Evolutionary conservation across 2,797 vertebrate genomes (phyloP), one percentile per base, ranked within the genome.

Genomic region (Spinus olivaceus): DNA sequence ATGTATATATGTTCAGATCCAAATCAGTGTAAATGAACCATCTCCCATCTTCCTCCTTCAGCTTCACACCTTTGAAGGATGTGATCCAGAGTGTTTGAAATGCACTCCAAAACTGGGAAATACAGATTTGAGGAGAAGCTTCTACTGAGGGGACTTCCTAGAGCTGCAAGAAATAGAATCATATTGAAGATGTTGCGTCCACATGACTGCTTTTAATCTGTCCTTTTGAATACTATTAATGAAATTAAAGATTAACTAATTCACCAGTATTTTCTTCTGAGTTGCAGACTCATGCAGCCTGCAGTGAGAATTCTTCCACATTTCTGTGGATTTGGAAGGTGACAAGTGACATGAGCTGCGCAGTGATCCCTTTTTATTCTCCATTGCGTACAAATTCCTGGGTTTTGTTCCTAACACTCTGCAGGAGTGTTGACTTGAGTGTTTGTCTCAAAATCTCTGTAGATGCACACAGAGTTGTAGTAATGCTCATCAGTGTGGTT

Each of bases 81-180:
- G 65, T 84, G 66, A 47, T 42, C 23, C 54, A 46, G 33, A 30
- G 69, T 37, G 33, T 88, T 84, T 76, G 60, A 95, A 92, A 85
- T 71, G 32, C 32, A 27, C 25, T 87, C 51, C 44, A 64, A 85
- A 95, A 96, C 88, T 73, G 72, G 76, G 79, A 93, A 79, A 61
- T 78, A 54, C 49, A 90, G 83, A 70, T 81, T 66, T 65, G 57
- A 87, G 77, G 83, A 89, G 72, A 73, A 85, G 18, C 61, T 96
- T 63, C 30, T 84, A 22, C 47, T 51, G 37, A 54, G 35, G 56
- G 39, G 44, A 42, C 73, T 91, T 92, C 60, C 42, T 93, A 37
- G 60, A 67, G 28, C 42, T 86, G n/a, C 46, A 61, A 30, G 65
- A 63, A 24, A 32, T 22, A 13, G 30, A 64, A 60, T 57, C 8